phyloP scores from a whole-genome alignment of 30 jellyfish, hydroid and myxozoan genomes.

The Aurelia aurita complex sp. Pacific region DNA sequence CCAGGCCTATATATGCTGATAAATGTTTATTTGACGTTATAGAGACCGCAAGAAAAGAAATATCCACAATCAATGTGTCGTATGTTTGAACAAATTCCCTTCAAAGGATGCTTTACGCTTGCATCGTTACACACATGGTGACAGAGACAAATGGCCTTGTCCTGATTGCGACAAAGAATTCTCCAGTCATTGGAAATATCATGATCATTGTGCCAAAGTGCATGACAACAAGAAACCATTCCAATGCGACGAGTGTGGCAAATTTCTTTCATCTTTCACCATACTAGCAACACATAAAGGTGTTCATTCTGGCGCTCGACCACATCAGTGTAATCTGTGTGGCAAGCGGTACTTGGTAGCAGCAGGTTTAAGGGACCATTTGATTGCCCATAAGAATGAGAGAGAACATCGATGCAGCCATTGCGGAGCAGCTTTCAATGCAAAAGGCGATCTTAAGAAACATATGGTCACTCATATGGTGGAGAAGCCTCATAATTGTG shows the following conservation, averaged over 20 bases:
- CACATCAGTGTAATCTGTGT: conserved; percentile 43
- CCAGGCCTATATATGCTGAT: background rate
- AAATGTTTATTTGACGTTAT: background rate
- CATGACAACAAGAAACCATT: conserved; percentile 55
- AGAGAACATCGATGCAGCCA: conserved; percentile 43
- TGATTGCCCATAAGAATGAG: conserved; percentile 51
- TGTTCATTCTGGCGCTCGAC: conserved; percentile 60
- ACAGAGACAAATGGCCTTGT: conserved; percentile 47
- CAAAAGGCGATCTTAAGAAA: conserved; percentile 56
- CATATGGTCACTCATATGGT: conserved; percentile 56
- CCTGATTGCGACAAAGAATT: conserved; percentile 46
- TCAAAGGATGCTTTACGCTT: conserved; percentile 26
- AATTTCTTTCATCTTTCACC: conserved; percentile 52
- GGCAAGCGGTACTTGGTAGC: conserved; percentile 64
- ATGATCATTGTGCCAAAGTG: conserved; percentile 49
- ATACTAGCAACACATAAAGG: conserved; percentile 61
- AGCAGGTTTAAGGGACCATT: conserved; percentile 57
- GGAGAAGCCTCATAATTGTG: conserved; percentile 59
- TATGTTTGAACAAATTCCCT: conserved; percentile 49
- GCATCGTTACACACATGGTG: conserved; percentile 52
- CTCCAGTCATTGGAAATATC: conserved; percentile 62
- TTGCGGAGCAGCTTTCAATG: conserved; percentile 59
- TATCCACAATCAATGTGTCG: conserved; percentile 31
- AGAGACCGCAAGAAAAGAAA: conserved; percentile 26
- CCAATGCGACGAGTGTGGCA: conserved; percentile 51